Conservation (phyloP, 2,113 vertebrate genomes). For the Oreochromis niloticus region DNA sequence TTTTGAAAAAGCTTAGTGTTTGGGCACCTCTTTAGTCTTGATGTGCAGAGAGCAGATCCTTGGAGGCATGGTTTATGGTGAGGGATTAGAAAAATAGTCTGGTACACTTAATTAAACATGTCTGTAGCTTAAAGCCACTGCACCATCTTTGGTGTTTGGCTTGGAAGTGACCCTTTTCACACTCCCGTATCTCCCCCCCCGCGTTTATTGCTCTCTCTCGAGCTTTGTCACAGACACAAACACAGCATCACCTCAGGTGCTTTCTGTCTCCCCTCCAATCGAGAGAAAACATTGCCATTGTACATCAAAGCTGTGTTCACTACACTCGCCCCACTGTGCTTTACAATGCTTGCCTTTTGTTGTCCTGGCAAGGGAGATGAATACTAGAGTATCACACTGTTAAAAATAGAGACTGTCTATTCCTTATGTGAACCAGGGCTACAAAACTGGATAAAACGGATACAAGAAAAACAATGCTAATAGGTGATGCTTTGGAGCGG, state of each 20-base stretch:
- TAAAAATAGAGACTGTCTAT: neutral
- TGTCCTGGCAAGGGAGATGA: constrained; percentile 26
- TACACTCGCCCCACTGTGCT: constrained; percentile 16
- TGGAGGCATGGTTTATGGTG: neutral
- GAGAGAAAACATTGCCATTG: neutral
- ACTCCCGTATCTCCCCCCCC: neutral
- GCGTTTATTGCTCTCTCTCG: neutral
- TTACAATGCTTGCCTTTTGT: constrained; percentile 26
- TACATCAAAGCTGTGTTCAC: constrained; percentile 50
- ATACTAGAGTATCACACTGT: constrained; percentile 1
- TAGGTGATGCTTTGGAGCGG: neutral
- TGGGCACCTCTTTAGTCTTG: neutral
- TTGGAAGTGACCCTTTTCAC: constrained; percentile 4
- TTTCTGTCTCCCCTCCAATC: neutral
- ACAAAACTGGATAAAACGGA: neutral
- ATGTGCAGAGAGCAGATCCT: neutral
- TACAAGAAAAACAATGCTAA: neutral
- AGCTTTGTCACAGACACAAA: neutral
- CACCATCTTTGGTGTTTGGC: constrained; percentile 9
- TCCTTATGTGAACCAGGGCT: neutral
- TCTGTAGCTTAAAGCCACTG: neutral
- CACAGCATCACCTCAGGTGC: constrained; percentile 13
- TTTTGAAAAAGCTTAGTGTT: neutral
- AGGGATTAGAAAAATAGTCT: neutral
- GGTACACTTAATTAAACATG: neutral